Conservation (phyloP, 2,113 vertebrate genomes). For the Bos javanicus region DNA sequence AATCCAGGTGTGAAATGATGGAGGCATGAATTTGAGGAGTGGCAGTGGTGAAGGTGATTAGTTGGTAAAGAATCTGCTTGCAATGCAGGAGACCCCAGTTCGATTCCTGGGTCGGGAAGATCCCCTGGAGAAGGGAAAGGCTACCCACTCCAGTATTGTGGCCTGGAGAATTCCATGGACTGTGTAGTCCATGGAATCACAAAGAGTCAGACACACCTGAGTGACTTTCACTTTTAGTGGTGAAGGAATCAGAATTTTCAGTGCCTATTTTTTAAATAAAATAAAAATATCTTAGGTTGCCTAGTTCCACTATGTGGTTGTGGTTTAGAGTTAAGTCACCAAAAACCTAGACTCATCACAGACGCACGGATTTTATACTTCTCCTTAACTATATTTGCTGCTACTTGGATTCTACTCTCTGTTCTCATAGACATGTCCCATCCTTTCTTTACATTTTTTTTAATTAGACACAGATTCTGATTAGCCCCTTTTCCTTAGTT, state of each 20-base stretch:
- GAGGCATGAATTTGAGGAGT: not conserved
- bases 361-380: not conserved
- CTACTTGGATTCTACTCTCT: not conserved
- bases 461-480: not conserved
- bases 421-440: not conserved
- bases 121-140: not conserved
- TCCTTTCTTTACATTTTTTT: not conserved
- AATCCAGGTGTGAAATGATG: not conserved
- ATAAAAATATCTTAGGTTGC: not conserved
- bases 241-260: not conserved
- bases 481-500: not conserved
- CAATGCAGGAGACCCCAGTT: not conserved
- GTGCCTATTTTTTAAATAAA: not conserved
- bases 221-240: not conserved
- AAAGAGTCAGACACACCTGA: rapidly evolving
- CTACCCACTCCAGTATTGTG: not conserved
- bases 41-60: not conserved
- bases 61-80: not conserved
- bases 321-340: not conserved
- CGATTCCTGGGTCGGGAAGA: rapidly evolving
- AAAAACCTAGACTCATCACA: not conserved
- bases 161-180: not conserved
- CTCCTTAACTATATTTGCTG: not conserved
- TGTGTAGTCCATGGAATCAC: not conserved
- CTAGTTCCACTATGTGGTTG: not conserved